Percentiles rank a stretch among this genome's conserved stretches.
Evolutionary conservation across 2,888 invertebrate species (phyloP).

Genomic region (Cabera pusaria): DNA sequence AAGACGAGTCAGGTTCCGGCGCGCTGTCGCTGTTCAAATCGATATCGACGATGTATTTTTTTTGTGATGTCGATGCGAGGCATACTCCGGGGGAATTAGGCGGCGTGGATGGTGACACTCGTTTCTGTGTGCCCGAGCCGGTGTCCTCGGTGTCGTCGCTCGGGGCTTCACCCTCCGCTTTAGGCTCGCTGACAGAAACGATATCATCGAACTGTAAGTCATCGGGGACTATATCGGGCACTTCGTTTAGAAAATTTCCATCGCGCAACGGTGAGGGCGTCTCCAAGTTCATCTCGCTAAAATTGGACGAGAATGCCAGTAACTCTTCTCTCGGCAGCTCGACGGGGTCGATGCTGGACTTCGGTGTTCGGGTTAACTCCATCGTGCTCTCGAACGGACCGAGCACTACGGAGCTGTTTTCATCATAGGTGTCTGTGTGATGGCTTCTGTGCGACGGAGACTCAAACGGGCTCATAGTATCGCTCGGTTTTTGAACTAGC

Average conservation of each 20-base stretch:
- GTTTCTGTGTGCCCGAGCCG: constrained; percentile 60
- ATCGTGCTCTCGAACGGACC: constrained; percentile 82
- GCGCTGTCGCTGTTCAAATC: constrained; percentile 47
- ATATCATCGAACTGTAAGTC: constrained; percentile 62
- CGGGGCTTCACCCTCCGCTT: constrained; percentile 37
- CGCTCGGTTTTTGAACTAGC: constrained; percentile 61
- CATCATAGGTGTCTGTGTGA: constrained; percentile 73
- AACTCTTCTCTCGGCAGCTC: constrained; percentile 74
- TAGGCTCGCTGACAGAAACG: constrained; percentile 51
- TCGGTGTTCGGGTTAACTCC: constrained; percentile 76
- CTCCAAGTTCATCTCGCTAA: constrained; percentile 75
- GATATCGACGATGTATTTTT: constrained; percentile 65
- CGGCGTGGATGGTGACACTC: constrained; percentile 67
- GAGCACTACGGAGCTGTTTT: constrained; percentile 81
- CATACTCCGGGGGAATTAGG: constrained; percentile 74
- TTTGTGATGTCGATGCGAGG: constrained; percentile 63
- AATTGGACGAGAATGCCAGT: constrained; percentile 81
- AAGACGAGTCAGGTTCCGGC: constrained; percentile 34
- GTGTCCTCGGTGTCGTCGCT: constrained; percentile 52
- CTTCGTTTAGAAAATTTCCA: constrained; percentile 73
- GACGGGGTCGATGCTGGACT: constrained; percentile 61
- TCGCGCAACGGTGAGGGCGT: constrained; percentile 75
- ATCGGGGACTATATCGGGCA: constrained; percentile 66
- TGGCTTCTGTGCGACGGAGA: constrained; percentile 70
- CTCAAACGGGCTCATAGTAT: constrained; percentile 67